Base-by-base conservation (phyloP, 1,140 invertebrate species). In the Palaemon carinicauda region DNA sequence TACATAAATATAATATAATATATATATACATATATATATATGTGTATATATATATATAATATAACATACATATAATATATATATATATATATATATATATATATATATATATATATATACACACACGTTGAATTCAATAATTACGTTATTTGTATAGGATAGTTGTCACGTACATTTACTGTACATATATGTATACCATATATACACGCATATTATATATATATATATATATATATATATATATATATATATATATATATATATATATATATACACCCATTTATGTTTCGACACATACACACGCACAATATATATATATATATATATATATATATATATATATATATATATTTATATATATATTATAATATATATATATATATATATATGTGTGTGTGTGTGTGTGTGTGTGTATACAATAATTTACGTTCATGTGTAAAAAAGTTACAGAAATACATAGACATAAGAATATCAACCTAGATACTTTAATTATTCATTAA, bases 211-310 rank as follows among this genome's bases (percentile, higher is more conserved):
- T 7, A n/a, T n/a, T n/a, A n/a, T n/a, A 60, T 15, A 60, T 7
- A 60, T 15, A 60, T 60, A 60, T 60, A 60, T 60, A 60, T 12
- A 60, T 60, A 60, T 12, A 60, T 27, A 12, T 7, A 60, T 27
- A 60, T 27, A 60, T 27, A 60, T 27, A 60, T 27, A 3, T 60
- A 60, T 60, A 5, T 12, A 60, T 60, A 60, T 60, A 27, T 60
- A 60, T 60, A 60, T 60, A 60, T 60, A 60, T 60, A 60, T 60
- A 60, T 60, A 60, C n/a, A n/a, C n/a, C n/a, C n/a, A n/a, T n/a
- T n/a, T n/a, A n/a, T n/a, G n/a, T n/a, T n/a, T n/a, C n/a, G n/a
- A n/a, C n/a, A n/a, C n/a, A n/a, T 60, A 60, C 14, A 60, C 14
- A 60, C 14, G 14, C n/a, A n/a, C 5, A 24, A n/a, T 65, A n/a